Evolutionary conservation across 2,113 vertebrate species (phyloP).

Genomic region (Perca fluviatilis): DNA sequence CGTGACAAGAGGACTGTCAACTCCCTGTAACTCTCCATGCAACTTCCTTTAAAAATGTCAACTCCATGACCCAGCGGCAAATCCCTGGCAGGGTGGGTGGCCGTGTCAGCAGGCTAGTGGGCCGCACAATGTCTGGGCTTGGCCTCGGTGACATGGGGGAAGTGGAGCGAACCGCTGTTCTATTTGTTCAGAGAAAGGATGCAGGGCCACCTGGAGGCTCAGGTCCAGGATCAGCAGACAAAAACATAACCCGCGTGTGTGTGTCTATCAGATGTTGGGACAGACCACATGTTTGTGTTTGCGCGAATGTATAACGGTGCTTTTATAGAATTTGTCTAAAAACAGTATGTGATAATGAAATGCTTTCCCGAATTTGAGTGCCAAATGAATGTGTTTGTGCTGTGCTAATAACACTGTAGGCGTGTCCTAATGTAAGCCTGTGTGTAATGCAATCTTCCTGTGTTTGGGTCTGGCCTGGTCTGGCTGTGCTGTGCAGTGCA

Average conservation of each 20-base stretch:
- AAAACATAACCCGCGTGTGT: constrained; percentile 51
- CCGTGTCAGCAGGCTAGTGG: constrained; percentile 50
- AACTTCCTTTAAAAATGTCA: constrained; percentile 79
- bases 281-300: constrained; percentile 27
- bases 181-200: constrained; percentile 76
- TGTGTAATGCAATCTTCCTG: constrained; percentile 75
- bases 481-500: constrained; percentile 66
- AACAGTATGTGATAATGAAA: constrained; percentile 9
- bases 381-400: constrained; percentile 52
- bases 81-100: constrained; percentile 64
- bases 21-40: constrained; percentile 68
- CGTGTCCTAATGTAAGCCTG: constrained; percentile 49
- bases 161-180: constrained; percentile 52
- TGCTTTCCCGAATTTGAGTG: constrained; percentile 30
- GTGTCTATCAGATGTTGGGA: constrained; percentile 11
- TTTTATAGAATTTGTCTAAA: constrained; percentile 2
- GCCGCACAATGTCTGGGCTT: constrained; percentile 71
- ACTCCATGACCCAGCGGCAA: constrained; percentile 69
- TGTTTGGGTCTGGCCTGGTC: constrained; percentile 73
- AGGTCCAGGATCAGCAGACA: constrained; percentile 52
- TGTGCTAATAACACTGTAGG: constrained; percentile 32
- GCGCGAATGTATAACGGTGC: not conserved
- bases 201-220: constrained; percentile 68
- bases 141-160: constrained; percentile 71
- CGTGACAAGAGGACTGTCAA: constrained; percentile 74